Conservation (phyloP, 2,797 vertebrate species). For the Gallinago solitaria region DNA sequence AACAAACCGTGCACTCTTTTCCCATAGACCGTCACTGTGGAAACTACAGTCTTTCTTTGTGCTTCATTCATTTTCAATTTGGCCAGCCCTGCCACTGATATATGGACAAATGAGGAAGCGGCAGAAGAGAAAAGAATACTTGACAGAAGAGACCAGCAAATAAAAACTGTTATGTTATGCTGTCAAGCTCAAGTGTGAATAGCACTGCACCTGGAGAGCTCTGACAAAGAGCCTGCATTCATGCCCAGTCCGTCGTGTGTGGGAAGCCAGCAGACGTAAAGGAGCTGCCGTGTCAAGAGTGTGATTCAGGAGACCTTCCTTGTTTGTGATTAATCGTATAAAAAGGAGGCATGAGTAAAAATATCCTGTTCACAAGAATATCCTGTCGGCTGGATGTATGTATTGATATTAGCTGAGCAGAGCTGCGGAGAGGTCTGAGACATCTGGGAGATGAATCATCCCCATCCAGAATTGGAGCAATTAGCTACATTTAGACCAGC, state of each 20-base stretch:
- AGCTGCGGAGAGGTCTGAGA: conserved; percentile 69
- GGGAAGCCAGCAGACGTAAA: conserved; percentile 75
- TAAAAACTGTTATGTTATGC: conserved; percentile 74
- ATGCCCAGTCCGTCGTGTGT: conserved; percentile 71
- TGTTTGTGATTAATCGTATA: conserved; percentile 78
- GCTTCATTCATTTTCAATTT: conserved; percentile 72
- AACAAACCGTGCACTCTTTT: conserved; percentile 12
- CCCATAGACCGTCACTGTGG: conserved; percentile 55
- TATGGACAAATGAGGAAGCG: conserved; percentile 72
- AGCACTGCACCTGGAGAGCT: conserved; percentile 80
- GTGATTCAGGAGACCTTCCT: conserved; percentile 77
- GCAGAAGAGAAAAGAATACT: conserved; percentile 73
- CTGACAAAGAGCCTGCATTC: conserved; percentile 80
- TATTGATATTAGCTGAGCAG: conserved; percentile 59
- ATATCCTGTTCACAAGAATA: conserved; percentile 72
- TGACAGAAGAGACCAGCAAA: conserved; percentile 66
- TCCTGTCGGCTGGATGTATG: conserved; percentile 58
- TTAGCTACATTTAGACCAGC: conserved; percentile 78
- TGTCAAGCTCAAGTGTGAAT: conserved; percentile 80
- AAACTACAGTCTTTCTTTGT: conserved; percentile 67
- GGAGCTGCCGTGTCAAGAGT: conserved; percentile 69
- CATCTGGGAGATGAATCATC: conserved; percentile 83
- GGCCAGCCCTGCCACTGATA: conserved; percentile 61
- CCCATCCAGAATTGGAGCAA: conserved; percentile 78
- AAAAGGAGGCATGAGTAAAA: conserved; percentile 76